These are phyloP conservation scores for Brachyptera putata DNA, from an alignment of 2,888 invertebrate species.

Conservation along the genomic window DNA sequence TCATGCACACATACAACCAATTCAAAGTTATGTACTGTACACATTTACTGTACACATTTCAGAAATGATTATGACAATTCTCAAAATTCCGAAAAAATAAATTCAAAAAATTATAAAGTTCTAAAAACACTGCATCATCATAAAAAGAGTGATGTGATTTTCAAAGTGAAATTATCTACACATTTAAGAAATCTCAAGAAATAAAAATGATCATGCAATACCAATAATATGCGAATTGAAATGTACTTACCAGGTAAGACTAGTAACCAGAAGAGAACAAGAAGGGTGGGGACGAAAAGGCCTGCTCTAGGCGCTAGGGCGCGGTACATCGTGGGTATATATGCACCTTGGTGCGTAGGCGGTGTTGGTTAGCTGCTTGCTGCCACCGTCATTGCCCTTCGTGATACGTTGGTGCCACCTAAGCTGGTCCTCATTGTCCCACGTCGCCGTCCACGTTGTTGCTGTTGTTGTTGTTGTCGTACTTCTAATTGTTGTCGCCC, in stretches of 20 bases:
- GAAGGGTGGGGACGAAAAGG: slow-evolving; percentile 29
- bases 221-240: too few relatives aligned
- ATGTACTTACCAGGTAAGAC: slow-evolving; percentile 32
- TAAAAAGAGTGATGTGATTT: too few relatives aligned
- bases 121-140: too few relatives aligned
- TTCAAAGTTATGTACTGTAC: too few relatives aligned
- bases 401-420: not conserved
- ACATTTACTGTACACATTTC: too few relatives aligned
- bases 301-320: slow-evolving; percentile 30
- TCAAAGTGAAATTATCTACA: too few relatives aligned
- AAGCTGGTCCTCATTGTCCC: slow-evolving; percentile 12
- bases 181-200: too few relatives aligned
- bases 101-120: too few relatives aligned
- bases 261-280: slow-evolving; percentile 33
- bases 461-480: slow-evolving; percentile 9
- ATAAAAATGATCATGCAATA: too few relatives aligned
- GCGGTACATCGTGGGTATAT: slow-evolving; percentile 6
- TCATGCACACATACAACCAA: too few relatives aligned
- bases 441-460: slow-evolving; percentile 3
- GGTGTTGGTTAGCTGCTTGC: slow-evolving; percentile 31
- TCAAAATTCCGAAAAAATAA: too few relatives aligned
- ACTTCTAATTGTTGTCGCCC: not conserved
- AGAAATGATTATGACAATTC: too few relatives aligned
- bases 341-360: slow-evolving; percentile 6
- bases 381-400: slow-evolving; percentile 7